Percentiles rank a stretch among this genome's conserved stretches.
Evolutionary conservation across 2,888 invertebrate genomes (phyloP).

Genomic region (Drosophila meridiana): DNA sequence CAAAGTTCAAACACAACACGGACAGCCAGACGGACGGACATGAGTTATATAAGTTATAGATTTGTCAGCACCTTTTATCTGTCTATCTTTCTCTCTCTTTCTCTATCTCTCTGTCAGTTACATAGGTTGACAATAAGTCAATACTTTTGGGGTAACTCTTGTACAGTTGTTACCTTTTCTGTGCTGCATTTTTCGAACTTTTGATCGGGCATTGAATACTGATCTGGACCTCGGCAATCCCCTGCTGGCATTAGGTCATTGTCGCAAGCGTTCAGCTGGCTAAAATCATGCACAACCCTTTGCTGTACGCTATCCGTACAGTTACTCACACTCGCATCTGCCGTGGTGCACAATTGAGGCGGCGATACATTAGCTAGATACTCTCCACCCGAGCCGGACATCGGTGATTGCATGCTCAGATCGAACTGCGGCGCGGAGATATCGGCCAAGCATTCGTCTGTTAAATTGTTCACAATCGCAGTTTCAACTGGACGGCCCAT

Average conservation of each 20-base stretch:
- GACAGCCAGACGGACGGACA: conserved; percentile 4
- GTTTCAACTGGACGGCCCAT: not conserved
- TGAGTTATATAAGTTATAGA: not conserved
- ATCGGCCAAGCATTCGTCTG: conserved; percentile 47
- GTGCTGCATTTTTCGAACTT: not conserved
- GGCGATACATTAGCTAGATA: conserved; percentile 17
- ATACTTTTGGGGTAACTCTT: not conserved
- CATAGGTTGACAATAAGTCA: not conserved
- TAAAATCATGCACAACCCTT: conserved; percentile 43
- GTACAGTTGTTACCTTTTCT: conserved; percentile 14
- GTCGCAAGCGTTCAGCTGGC: conserved; percentile 15
- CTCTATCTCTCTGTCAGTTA: not conserved
- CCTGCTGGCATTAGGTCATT: not conserved
- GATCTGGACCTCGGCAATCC: not conserved
- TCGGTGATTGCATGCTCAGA: conserved; percentile 1
- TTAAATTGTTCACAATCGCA: conserved; percentile 34
- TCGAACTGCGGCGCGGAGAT: conserved; percentile 43
- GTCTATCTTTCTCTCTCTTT: not conserved
- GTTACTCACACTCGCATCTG: not conserved
- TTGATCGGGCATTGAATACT: not conserved
- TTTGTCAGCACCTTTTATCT: not conserved
- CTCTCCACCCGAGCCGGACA: conserved; percentile 3
- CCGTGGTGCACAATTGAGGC: conserved; percentile 3
- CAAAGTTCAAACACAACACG: not conserved
- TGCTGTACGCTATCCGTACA: conserved; percentile 36